Base-by-base conservation (phyloP, 2,888 invertebrate species). In the Drosophila austrosaltans region DNA sequence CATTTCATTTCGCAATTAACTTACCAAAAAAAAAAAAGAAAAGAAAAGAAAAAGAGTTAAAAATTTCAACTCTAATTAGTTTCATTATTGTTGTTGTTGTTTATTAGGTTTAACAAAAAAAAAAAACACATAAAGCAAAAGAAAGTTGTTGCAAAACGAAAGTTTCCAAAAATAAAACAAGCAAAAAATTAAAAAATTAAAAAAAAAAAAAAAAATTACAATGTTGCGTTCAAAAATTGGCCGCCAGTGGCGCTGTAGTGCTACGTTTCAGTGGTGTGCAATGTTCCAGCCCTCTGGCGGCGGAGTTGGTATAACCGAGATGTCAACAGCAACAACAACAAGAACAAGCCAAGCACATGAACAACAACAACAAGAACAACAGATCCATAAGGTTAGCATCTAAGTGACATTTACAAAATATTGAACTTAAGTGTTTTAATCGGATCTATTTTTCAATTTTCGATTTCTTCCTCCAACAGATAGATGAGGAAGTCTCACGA, bases 401-500 rank as follows among this genome's bases (percentile, higher is more conserved):
- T 82, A 87, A 79, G 82, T 68, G 75, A 75, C 54, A 75, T 66
- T 63, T 20, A 25, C 22, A 7, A n/a, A n/a, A 58, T 53, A 5
- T 2, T 20, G 53, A 53, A 16, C 20, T 22, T 6, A 62, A 62
- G 12, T 48, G 28, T 22, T 48, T 30, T 48, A 53, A 39, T 56
- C 12, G 22, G 3, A 12, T 5, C 8, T 44, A 2, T 12, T 5
- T 25, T 12, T 8, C 16, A 5, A 44, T 58, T 8, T 22, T 16
- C 79, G 66, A 30, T 64, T 63, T 64, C 72, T 89, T 91, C 16
- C 10, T 10, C 63, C 71, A 89, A 30, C 93, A 98, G 98, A 96
- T 98, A 82, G 94, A 96, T 92, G 95, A 96, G 90, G 97, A 97
- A 93, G 96, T 98, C 42, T 94, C 95, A 0, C 97, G 96, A 90